phyloP scores from a whole-genome alignment of 2,797 vertebrate species.

The Eulemur coronatus region DNA sequence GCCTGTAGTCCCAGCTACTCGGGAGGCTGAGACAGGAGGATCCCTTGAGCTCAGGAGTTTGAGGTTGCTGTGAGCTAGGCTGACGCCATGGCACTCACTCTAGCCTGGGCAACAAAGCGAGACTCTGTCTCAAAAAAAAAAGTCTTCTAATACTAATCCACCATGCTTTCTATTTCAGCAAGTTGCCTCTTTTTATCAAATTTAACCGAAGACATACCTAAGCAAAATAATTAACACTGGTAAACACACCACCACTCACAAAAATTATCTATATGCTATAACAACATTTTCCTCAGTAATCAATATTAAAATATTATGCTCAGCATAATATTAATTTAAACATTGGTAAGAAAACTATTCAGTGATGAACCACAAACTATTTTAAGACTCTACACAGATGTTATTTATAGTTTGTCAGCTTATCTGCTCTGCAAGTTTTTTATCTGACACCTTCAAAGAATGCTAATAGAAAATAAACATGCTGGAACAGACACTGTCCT shows the following conservation, averaged over 20 bases:
- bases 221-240: neutral
- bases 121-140: too few species aligned
- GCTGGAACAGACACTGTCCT: neutral
- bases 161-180: neutral
- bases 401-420: slow-evolving; percentile 85
- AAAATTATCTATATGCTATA: neutral
- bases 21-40: too few species aligned
- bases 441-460: slow-evolving; percentile 82
- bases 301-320: slow-evolving; percentile 72
- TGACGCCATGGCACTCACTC: too few species aligned
- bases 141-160: neutral
- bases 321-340: slow-evolving; percentile 75
- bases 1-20: too few species aligned
- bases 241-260: neutral
- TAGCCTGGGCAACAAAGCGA: too few species aligned
- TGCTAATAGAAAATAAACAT: slow-evolving; percentile 69
- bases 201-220: slow-evolving; percentile 8
- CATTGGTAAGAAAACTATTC: slow-evolving; percentile 80
- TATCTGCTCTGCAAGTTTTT: slow-evolving; percentile 83
- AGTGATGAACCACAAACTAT: slow-evolving; percentile 83
- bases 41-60: too few species aligned
- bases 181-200: neutral
- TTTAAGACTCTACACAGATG: slow-evolving; percentile 82
- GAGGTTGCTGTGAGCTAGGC: too few species aligned
- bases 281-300: slow-evolving; percentile 62